Conservation (phyloP, 1,140 invertebrate species). For the Sitophilus oryzae region DNA sequence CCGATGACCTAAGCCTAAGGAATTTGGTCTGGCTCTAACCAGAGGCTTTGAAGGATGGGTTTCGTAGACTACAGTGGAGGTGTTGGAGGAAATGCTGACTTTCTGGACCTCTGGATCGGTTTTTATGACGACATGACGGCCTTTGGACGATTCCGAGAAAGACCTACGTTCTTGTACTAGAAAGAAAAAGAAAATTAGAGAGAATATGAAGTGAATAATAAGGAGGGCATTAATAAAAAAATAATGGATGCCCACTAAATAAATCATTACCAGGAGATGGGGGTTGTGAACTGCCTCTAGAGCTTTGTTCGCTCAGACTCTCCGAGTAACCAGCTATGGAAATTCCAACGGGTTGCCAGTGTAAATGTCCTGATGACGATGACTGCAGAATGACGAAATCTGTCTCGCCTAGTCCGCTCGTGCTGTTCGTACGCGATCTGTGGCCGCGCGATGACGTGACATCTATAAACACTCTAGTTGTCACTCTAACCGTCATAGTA, state of each 20-base stretch:
- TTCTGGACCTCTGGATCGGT: conserved; percentile 26
- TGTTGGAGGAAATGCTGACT: conserved; percentile 29
- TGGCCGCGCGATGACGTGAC: conserved; percentile 13
- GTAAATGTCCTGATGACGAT: conserved; percentile 45
- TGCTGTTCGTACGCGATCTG: conserved; percentile 39
- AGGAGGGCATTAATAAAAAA: neutral
- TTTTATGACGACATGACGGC: conserved; percentile 39
- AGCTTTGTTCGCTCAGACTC: conserved; percentile 39
- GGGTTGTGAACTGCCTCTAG: conserved; percentile 45
- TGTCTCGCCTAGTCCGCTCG: conserved; percentile 44
- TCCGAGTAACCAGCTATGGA: conserved; percentile 37
- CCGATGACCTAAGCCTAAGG: conserved; percentile 28
- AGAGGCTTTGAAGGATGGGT: conserved; percentile 17
- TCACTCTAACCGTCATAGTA: too few relatives aligned
- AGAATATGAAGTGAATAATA: neutral
- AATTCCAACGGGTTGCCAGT: conserved; percentile 48
- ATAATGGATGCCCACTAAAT: neutral
- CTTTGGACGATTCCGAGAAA: conserved; percentile 28
- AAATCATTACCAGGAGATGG: conserved; percentile 41
- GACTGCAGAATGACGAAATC: conserved; percentile 53
- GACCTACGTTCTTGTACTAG: conserved; percentile 31
- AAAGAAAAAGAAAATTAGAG: conserved; percentile 1
- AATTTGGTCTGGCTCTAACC: conserved; percentile 30
- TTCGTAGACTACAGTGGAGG: conserved; percentile 30
- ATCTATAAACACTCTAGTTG: conserved; percentile 12